These are phyloP conservation scores for Zygaena filipendulae DNA, from an alignment of 2,888 invertebrate species.

Conservation along the genomic window DNA sequence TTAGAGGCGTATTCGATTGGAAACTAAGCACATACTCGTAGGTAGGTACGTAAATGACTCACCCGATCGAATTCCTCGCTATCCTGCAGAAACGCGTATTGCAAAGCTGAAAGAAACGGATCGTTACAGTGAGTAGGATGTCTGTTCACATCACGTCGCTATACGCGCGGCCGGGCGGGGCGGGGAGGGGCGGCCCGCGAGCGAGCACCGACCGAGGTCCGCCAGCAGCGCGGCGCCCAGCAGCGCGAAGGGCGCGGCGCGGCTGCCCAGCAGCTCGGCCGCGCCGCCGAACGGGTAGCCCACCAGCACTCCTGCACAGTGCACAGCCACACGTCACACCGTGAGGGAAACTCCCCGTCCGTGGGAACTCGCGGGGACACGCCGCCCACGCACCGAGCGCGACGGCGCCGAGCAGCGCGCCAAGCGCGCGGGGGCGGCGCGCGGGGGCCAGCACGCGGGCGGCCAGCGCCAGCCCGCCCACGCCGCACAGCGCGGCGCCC, in stretches of 20 bases:
- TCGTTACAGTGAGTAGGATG: neutral
- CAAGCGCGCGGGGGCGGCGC: constrained; percentile 27
- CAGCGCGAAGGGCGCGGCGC: constrained; percentile 42
- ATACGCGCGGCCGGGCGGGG: neutral
- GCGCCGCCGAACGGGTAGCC: constrained; percentile 55
- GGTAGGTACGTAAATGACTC: too few relatives aligned
- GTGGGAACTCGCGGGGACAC: too few relatives aligned
- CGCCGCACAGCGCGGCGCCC: constrained; percentile 39
- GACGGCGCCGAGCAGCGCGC: constrained; percentile 45
- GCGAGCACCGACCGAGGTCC: too few relatives aligned
- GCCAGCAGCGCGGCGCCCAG: constrained; percentile 31
- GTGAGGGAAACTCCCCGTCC: too few relatives aligned
- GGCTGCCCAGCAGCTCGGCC: constrained; percentile 38
- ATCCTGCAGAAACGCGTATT: constrained; percentile 33
- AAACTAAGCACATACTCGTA: too few relatives aligned
- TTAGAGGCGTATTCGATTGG: too few relatives aligned
- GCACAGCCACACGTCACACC: too few relatives aligned
- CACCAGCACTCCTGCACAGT: constrained; percentile 42
- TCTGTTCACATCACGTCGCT: neutral
- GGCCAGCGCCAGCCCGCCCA: constrained; percentile 42
- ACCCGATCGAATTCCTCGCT: constrained; percentile 35
- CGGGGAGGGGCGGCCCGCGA: neutral
- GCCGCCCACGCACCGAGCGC: constrained; percentile 34
- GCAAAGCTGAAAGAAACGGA: constrained; percentile 27
- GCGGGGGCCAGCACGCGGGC: constrained; percentile 27